phyloP scores from a whole-genome alignment of 2,797 vertebrate species.

The Morelia viridis region DNA sequence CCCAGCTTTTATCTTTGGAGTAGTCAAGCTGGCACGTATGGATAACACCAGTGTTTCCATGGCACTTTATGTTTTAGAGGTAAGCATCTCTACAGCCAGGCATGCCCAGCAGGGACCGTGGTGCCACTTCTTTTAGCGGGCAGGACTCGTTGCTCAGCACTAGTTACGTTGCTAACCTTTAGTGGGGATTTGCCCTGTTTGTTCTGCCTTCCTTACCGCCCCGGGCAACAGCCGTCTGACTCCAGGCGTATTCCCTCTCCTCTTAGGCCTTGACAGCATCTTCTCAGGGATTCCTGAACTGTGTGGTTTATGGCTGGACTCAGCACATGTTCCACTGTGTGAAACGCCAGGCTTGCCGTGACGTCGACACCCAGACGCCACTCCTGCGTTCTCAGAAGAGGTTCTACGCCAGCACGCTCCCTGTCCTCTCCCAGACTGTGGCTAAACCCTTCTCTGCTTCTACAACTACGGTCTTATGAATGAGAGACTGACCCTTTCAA shows the following conservation, averaged over 20 bases:
- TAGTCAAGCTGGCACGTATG: slow-evolving; percentile 69
- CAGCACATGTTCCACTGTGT: slow-evolving; percentile 72
- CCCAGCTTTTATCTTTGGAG: slow-evolving; percentile 78
- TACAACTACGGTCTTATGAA: slow-evolving; percentile 69
- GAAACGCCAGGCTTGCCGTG: slow-evolving; percentile 68
- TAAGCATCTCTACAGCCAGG: slow-evolving; percentile 38
- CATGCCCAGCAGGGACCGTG: neutral
- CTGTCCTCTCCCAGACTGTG: neutral
- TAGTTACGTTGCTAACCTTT: neutral
- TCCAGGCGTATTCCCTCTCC: neutral
- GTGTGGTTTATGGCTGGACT: slow-evolving; percentile 85
- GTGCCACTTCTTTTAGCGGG: neutral
- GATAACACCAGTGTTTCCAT: slow-evolving; percentile 66
- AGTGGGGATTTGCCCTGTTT: neutral
- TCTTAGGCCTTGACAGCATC: slow-evolving; percentile 83
- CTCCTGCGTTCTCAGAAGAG: slow-evolving; percentile 85
- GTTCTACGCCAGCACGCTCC: slow-evolving; percentile 73
- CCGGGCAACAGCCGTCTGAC: neutral
- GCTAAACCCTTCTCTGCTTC: slow-evolving; percentile 37
- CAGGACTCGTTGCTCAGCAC: neutral
- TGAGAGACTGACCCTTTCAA: accelerated
- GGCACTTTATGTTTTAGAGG: slow-evolving; percentile 80
- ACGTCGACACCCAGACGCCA: slow-evolving; percentile 87
- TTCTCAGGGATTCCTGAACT: slow-evolving; percentile 90
- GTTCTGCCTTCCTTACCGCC: neutral